phyloP scores from a whole-genome alignment of 2,797 vertebrate species.

The Sebastes goodei region DNA sequence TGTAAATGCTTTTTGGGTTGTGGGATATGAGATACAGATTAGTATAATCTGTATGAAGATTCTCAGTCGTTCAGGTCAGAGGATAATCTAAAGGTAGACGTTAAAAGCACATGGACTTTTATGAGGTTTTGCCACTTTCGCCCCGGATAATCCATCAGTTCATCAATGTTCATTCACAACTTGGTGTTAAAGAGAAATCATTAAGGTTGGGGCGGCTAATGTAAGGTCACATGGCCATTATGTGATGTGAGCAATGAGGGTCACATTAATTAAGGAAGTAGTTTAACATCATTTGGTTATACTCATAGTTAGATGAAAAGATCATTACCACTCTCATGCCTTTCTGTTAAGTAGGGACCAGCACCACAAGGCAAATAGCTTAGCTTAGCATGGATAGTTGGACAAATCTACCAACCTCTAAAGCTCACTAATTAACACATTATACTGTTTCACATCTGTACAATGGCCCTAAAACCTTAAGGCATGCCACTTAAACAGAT shows the following conservation, averaged over 20 bases:
- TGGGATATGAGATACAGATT: slow-evolving; percentile 8
- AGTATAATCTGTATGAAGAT: not conserved
- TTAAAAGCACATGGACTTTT: not conserved
- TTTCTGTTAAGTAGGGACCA: not conserved
- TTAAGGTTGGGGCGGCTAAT: not conserved
- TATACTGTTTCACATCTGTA: not conserved
- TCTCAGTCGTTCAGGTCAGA: not conserved
- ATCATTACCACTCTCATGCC: not conserved
- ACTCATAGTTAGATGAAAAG: not conserved
- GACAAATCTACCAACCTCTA: not conserved
- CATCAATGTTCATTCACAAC: not conserved
- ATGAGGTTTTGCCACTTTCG: not conserved
- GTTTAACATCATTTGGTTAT: not conserved
- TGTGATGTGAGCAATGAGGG: not conserved
- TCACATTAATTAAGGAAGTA: not conserved
- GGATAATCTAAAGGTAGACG: not conserved
- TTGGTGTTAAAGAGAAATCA: not conserved
- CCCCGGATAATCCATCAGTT: not conserved
- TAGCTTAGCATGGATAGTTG: too few relatives aligned
- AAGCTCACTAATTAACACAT: not conserved
- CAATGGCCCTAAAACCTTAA: not conserved
- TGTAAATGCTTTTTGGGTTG: slow-evolving; percentile 19
- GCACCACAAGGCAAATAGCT: not conserved
- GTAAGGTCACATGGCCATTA: not conserved
- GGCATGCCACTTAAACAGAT: not conserved